These are phyloP conservation scores for Antrozous pallidus DNA, from an alignment of 2,797 vertebrate species.

Conservation along the genomic window DNA sequence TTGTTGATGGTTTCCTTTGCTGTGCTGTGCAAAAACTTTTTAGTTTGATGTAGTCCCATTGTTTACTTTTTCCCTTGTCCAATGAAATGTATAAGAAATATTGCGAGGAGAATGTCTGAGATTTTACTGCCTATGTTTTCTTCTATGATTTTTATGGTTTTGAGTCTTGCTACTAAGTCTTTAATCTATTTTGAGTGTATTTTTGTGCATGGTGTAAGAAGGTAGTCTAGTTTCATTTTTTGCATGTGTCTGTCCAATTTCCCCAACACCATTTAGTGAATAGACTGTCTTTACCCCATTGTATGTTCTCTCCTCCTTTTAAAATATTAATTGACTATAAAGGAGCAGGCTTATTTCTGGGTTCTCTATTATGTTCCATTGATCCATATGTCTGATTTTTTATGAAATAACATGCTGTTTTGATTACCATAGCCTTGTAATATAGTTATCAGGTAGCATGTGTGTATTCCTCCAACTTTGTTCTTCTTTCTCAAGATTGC, in stretches of 20 bases:
- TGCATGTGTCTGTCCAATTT: background rate
- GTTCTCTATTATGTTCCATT: background rate
- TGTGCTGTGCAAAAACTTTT: background rate
- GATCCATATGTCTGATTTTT: background rate
- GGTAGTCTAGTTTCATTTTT: background rate
- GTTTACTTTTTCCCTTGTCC: background rate
- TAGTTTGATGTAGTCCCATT: background rate
- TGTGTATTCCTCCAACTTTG: background rate
- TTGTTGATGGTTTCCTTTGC: background rate
- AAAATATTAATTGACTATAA: background rate
- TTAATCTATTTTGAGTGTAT: background rate
- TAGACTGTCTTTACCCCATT: background rate
- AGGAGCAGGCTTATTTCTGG: background rate
- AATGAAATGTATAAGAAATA: background rate
- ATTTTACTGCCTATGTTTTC: background rate
- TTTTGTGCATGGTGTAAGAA: background rate
- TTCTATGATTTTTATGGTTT: background rate
- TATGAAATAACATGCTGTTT: background rate
- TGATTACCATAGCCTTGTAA: background rate
- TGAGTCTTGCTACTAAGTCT: background rate
- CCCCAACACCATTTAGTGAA: background rate
- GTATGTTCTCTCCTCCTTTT: background rate
- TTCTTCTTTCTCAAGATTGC: background rate
- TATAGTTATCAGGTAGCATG: background rate
- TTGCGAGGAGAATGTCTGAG: background rate